These are phyloP conservation scores for Anguilla japonica DNA, from an alignment of 2,113 vertebrate species.

Conservation along the genomic window DNA sequence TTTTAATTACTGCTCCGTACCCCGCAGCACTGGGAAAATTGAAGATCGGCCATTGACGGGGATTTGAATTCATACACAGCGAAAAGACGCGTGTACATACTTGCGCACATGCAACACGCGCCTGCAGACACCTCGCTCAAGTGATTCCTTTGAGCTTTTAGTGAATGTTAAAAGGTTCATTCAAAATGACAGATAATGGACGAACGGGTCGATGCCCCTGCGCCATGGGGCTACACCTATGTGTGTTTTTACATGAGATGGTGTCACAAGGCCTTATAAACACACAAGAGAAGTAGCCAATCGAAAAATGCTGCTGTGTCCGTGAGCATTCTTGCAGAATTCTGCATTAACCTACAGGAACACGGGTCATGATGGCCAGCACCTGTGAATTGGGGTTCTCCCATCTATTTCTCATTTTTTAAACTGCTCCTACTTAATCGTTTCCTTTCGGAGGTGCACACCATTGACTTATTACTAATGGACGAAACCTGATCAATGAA, in stretches of 20 bases:
- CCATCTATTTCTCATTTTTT: neutral
- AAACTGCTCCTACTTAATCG: neutral
- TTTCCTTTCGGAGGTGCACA: neutral
- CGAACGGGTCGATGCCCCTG: neutral
- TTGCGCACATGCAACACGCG: neutral
- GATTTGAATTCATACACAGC: constrained; percentile 28
- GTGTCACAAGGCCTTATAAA: neutral
- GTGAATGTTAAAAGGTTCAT: constrained; percentile 49
- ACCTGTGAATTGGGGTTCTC: neutral
- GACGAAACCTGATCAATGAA: neutral
- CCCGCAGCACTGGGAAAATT: constrained; percentile 42
- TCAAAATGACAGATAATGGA: constrained; percentile 40
- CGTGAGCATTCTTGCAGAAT: neutral
- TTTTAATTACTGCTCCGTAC: constrained; percentile 58
- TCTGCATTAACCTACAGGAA: neutral
- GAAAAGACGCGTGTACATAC: neutral
- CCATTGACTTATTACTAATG: neutral
- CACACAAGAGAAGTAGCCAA: neutral
- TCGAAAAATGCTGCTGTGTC: neutral
- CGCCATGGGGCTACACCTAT: constrained; percentile 14
- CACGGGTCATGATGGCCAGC: neutral
- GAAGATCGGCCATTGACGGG: constrained; percentile 36
- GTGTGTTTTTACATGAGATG: constrained; percentile 1
- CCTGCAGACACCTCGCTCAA: constrained; percentile 23
- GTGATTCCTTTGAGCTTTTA: constrained; percentile 31